phyloP scores from a whole-genome alignment of 2,888 invertebrate species.

The Ormyrus pomaceus region DNA sequence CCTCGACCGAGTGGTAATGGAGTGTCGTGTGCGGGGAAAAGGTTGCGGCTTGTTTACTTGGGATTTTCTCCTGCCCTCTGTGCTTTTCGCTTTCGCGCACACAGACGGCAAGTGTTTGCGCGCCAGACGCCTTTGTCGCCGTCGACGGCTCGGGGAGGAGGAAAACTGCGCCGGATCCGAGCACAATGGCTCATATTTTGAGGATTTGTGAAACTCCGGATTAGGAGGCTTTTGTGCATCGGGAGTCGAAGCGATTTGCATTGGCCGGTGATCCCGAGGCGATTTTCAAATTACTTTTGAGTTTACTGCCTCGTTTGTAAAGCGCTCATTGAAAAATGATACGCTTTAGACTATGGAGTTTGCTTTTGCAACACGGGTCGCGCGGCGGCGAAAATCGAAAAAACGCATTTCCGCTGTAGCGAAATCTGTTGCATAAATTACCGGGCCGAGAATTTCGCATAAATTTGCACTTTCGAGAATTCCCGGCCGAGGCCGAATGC shows the following conservation, averaged over 20 bases:
- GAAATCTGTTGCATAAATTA: conserved; percentile 24
- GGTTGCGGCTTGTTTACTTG: conserved; percentile 34
- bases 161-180: conserved; percentile 13
- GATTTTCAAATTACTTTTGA: no score
- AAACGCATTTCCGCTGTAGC: background rate
- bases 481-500: background rate
- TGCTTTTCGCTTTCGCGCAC: conserved; percentile 16
- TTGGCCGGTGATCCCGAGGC: background rate
- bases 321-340: background rate
- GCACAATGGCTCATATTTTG: conserved; percentile 22
- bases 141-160: background rate
- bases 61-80: conserved; percentile 9
- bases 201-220: conserved; percentile 13
- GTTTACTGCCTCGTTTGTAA: background rate
- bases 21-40: background rate
- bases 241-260: conserved; percentile 35
- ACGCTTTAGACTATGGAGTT: background rate
- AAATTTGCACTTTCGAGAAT: conserved; percentile 8
- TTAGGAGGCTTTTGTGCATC: conserved; percentile 22
- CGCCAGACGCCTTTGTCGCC: background rate
- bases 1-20: conserved; percentile 20
- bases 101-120: background rate
- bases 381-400: background rate
- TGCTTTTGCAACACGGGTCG: background rate
- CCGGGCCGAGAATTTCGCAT: background rate